Evolutionary conservation across 1,140 invertebrate species (phyloP), one percentile per base, ranked within the genome.

Genomic region (Orchestia grillus): DNA sequence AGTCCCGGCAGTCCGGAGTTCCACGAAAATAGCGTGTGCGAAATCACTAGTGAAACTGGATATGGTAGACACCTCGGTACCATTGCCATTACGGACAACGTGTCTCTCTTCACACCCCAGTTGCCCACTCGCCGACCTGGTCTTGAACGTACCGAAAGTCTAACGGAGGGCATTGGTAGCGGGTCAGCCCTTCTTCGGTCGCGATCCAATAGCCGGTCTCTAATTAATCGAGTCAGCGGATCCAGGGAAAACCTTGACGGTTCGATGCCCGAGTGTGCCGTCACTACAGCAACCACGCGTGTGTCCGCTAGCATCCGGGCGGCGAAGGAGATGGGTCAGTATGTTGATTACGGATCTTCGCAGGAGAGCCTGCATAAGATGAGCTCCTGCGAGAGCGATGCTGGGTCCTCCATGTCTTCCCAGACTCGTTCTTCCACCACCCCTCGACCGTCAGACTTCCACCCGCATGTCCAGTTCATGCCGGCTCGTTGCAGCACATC

Each of bases 311-410:
- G 96, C 44, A 96, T 96, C 96, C 53, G 97, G 53, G 96, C 96
- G 42, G 96, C 97, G 16, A 96, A 96, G 53, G 96, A 97, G 45
- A 96, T 96, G 95, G 96, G 96, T 6, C 96, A 97, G 36, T 97
- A 97, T 77, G 96, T 97, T 45, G 96, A 97, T 62, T 97, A 97
- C 94, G 96, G 96, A 28, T 96, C 96, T 87, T 97, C 96, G 40
- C 96, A 97, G 47, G 96, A 97, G 47, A 96, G 96, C 88, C 95
- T 97, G 40, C 96, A 97, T 47, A 97, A 97, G 44, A 97, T 97
- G 96, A 97, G 96, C 77, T 97, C 96, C 36, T 97, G 96, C 95
- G 96, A 97, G 94, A 97, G 96, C 95, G 96, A 97, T 96, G 96
- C 96, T 92, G 96, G 96, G 19, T 97, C 96, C n/a, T 97, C 96